Evolutionary conservation across 2,113 vertebrate genomes (phyloP).

Genomic region (Castor canadensis): DNA sequence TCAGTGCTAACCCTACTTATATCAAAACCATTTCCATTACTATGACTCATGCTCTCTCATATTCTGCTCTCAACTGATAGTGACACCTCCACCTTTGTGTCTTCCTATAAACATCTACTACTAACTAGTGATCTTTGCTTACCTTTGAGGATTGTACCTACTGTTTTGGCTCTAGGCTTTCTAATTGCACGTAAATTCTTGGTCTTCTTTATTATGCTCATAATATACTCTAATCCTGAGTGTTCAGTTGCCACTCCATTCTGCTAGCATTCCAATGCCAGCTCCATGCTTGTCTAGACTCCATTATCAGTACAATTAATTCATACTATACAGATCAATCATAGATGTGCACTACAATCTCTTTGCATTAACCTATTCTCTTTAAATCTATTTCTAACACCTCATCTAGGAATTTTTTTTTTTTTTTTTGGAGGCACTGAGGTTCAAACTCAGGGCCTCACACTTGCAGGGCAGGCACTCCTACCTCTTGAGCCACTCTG

Average conservation of each 20-base stretch:
- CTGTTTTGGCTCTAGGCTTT: neutral
- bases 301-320: constrained; percentile 11
- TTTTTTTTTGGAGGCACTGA: too few relatives aligned
- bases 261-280: neutral
- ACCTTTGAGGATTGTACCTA: neutral
- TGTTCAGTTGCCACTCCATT: neutral
- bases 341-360: neutral
- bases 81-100: neutral
- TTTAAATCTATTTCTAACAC: constrained; percentile 27
- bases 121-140: neutral
- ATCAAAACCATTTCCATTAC: neutral
- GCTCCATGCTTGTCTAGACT: neutral
- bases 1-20: neutral
- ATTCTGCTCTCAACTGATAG: neutral
- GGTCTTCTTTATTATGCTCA: neutral
- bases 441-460: too few relatives aligned
- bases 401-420: neutral
- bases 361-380: constrained; percentile 30
- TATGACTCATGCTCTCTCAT: neutral
- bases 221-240: neutral
- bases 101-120: neutral
- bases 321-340: neutral
- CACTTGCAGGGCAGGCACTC: too few relatives aligned
- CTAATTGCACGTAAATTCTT: neutral
- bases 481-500: too few relatives aligned